Base-by-base conservation (phyloP, 2,113 vertebrate species). In the Microcebus murinus region DNA sequence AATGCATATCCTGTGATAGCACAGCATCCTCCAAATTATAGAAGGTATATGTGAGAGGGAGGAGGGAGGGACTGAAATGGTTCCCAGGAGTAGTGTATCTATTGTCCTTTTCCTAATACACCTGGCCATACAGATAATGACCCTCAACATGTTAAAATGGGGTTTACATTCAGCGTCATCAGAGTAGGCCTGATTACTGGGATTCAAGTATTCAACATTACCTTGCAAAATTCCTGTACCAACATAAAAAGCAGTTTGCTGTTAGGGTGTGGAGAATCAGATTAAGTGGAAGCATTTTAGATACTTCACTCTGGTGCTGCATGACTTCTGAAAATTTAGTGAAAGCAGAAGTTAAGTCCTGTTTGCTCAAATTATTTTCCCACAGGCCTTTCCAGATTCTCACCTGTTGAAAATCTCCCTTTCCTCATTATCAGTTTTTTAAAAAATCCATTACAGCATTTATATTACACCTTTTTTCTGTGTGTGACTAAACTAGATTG, bases 401-500 rank as follows among this genome's bases (percentile, higher is more conserved):
- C 14, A 95, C 8, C 36, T 80, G 67, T n/a, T 95, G 73, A 82
- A 94, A 87, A 39, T 91, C 95, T 57, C 34, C 74, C 81, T 88
- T 88, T 91, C 34, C 31, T 21, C 36, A 87, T 55, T 80, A 87
- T 20, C 13, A 90, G 68, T 83, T 63, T 93, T 80, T 87, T 1
- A 86, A 61, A 85, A 77, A 63, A 4, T 63, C 8, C 3, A 31
- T 76, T 29, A 71, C 11, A 86, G 23, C 36, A 27, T 93, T 93
- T 82, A 82, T 63, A 77, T 96, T 77, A 88, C 76, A 92, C 31
- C 67, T 95, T 86, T 87, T 80, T 95, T 93, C 86, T 95, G 17
- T 95, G 57, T 87, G 55, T 97, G 91, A 83, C 71, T 92, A 68
- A 82, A 61, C 65, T 97, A 96, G 80, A 96, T 82, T 97, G 87